Evolutionary conservation across 2,113 vertebrate species (phyloP).

Genomic region (Microcebus griseorufus): DNA sequence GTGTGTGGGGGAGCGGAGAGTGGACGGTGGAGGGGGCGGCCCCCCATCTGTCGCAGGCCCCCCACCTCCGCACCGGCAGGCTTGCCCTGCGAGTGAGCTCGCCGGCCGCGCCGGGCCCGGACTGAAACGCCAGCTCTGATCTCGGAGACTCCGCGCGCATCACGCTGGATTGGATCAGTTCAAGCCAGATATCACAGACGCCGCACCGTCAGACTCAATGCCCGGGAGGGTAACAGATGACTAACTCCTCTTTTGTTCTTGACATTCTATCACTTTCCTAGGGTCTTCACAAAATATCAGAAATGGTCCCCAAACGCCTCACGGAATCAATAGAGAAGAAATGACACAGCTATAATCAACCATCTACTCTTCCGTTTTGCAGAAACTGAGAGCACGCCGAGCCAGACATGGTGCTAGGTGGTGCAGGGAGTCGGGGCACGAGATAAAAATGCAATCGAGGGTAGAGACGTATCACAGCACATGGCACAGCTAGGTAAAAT

Average conservation of each 20-base stretch:
- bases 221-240: background rate
- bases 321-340: background rate
- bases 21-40: fast-evolving
- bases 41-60: too few species aligned
- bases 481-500: fast-evolving
- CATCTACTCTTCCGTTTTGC: background rate
- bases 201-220: background rate
- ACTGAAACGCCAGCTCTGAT: fast-evolving
- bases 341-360: too few species aligned
- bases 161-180: fast-evolving
- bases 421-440: fast-evolving
- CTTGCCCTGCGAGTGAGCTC: fast-evolving
- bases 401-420: fast-evolving
- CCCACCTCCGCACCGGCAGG: too few species aligned
- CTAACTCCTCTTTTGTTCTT: fast-evolving
- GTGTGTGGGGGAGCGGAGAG: fast-evolving
- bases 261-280: background rate
- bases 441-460: background rate
- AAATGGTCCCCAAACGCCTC: background rate
- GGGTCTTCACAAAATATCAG: background rate
- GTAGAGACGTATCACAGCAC: fast-evolving
- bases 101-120: fast-evolving
- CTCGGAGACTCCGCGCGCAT: fast-evolving
- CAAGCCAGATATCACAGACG: background rate
- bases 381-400: background rate